Conservation (phyloP, 2,113 vertebrate species). For the Oenanthe oenanthe region DNA sequence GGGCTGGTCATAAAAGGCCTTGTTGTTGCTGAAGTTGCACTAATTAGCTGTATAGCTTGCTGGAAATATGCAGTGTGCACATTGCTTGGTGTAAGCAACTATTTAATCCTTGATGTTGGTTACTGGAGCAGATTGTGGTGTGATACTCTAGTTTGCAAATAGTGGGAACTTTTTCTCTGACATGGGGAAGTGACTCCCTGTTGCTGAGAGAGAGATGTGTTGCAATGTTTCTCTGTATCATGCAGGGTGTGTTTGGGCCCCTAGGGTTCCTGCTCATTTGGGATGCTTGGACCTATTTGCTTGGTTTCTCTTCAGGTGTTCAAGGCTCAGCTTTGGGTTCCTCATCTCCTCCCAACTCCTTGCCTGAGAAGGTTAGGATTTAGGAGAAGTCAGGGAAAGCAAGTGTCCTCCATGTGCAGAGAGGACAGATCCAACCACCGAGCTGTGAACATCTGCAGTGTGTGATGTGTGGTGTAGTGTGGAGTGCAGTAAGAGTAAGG, state of each 20-base stretch:
- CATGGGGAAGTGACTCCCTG: background rate
- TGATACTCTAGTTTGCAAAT: background rate
- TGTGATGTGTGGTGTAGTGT: accelerated
- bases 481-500: background rate
- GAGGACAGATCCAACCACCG: background rate
- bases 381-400: background rate
- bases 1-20: background rate
- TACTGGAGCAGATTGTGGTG: background rate
- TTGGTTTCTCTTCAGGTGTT: background rate
- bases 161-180: background rate
- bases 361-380: background rate
- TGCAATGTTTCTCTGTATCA: background rate
- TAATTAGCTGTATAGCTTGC: constrained; percentile 13
- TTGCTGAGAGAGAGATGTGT: constrained; percentile 6
- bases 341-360: background rate
- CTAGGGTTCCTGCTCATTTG: background rate
- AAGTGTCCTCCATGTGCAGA: background rate
- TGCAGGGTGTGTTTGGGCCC: background rate
- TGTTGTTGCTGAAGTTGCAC: constrained; percentile 44
- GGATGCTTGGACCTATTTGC: background rate
- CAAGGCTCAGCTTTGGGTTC: background rate
- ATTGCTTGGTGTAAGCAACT: background rate
- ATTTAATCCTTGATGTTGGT: constrained; percentile 10
- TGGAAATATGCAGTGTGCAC: background rate
- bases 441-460: background rate